phyloP scores from a whole-genome alignment of 1,140 invertebrate genomes.

The Formica selysi region DNA sequence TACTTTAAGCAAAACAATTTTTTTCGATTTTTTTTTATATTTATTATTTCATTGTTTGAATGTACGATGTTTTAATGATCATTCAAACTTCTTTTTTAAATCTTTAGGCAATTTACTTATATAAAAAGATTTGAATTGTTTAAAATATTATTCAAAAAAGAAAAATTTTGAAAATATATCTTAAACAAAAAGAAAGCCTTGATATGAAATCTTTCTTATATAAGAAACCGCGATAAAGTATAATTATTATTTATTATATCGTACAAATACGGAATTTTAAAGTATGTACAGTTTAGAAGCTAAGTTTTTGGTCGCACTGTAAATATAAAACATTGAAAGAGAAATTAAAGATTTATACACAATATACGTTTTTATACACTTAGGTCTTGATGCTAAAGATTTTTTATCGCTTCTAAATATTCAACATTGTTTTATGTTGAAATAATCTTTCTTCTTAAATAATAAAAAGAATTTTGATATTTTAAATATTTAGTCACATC shows the following conservation, averaged over 20 bases:
- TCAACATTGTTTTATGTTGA: no score
- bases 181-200: no score
- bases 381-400: no score
- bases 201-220: no score
- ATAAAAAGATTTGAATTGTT: slow-evolving; percentile 5
- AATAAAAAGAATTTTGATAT: no score
- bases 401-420: no score
- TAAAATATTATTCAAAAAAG: slow-evolving; percentile 9
- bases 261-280: neutral
- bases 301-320: slow-evolving; percentile 36
- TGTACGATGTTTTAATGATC: neutral
- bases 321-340: slow-evolving; percentile 10
- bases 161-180: neutral
- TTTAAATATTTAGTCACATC: no score
- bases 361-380: no score
- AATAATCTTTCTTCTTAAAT: no score
- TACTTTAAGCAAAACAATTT: no score
- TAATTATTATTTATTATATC: neutral
- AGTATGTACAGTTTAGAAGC: slow-evolving; percentile 25
- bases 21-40: neutral
- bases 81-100: neutral
- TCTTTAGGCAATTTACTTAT: neutral
- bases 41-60: neutral
- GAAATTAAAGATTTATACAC: neutral
- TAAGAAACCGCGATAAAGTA: neutral